Evolutionary conservation across 2,797 vertebrate species (phyloP), one percentile per base, ranked within the genome.

Genomic region (Poeciliopsis gracilis): DNA sequence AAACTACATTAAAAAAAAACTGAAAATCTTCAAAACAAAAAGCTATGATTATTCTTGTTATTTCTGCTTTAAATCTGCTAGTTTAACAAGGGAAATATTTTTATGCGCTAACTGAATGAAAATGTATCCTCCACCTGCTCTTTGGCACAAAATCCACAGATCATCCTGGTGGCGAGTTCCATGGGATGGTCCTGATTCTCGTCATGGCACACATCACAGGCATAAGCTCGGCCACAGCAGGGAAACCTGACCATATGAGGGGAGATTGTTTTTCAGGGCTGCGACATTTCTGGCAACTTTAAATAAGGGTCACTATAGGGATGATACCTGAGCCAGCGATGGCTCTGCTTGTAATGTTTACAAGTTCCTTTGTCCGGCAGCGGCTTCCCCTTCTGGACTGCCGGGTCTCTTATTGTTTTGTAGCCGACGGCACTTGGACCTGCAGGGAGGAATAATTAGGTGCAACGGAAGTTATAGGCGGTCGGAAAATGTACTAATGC

Each of bases 151-250:
- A 89, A 88, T 36, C 96, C 96, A 79, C 96, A 97, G 77, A 97
- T 93, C 96, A 97, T 97, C 77, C 96, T 95, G 47, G 85, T 94
- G 53, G 96, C 96, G 66, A 96, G 93, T 77, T 97, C 96, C 96
- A 97, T 96, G 51, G 91, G 90, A 82, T 97, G 96, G 87, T 96
- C 95, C 90, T 97, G 96, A 84, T 94, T 93, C 80, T 93, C 92
- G 25, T 96, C 95, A 2, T 97, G 96, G 86, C 96, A 97, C 11
- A n/a, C 76, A 30, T 97, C 96, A 79, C 96, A 97, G 41, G 96
- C 93, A 81, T 96, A 97, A 7, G 94, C 86, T 23, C 95, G 94
- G 2, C 96, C 96, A 72, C 96, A 97, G 92, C 96, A 97, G 18
- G 96, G 93, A 87, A 97, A 97, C 90, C 96, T 97, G 80, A 28